Evolutionary conservation across 2,113 vertebrate genomes (phyloP).

Genomic region (Chinchilla lanigera): DNA sequence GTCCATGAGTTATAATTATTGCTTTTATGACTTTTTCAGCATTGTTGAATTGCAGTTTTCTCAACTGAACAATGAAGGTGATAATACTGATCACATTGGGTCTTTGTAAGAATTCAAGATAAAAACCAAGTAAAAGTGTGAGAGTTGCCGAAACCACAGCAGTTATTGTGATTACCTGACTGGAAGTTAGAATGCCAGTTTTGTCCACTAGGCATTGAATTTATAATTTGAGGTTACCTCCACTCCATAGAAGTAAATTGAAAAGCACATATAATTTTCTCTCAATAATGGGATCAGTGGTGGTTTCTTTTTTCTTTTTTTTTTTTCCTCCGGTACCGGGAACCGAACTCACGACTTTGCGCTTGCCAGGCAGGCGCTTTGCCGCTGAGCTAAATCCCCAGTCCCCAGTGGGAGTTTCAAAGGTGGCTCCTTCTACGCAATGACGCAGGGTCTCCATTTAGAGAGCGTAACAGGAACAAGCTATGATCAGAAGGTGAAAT

Average conservation of each 20-base stretch:
- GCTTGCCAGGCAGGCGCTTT: too few species aligned
- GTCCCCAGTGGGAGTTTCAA: too few species aligned
- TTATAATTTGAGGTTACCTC: conserved; percentile 22
- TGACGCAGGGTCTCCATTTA: not conserved
- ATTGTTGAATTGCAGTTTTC: conserved; percentile 1
- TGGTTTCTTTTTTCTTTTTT: too few species aligned
- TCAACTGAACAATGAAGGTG: not conserved
- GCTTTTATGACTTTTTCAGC: conserved; percentile 13
- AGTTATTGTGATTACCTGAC: not conserved
- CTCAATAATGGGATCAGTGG: conserved; percentile 27
- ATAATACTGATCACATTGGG: not conserved
- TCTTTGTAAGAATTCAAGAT: not conserved
- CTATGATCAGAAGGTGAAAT: not conserved
- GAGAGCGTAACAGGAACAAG: not conserved
- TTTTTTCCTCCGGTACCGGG: too few species aligned
- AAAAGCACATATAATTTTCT: conserved; percentile 43
- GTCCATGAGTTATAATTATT: not conserved
- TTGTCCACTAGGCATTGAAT: not conserved
- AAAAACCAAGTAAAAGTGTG: not conserved
- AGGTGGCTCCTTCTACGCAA: not conserved
- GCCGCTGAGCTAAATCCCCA: too few species aligned
- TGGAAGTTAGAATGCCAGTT: conserved; percentile 2
- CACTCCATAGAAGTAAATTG: not conserved
- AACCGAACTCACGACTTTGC: too few species aligned
- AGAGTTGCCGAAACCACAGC: not conserved